Percentiles rank a stretch among this genome's conserved stretches.
These are phyloP conservation scores for Ophion costatus DNA, from an alignment of 2,888 invertebrate genomes.

Conservation along the genomic window DNA sequence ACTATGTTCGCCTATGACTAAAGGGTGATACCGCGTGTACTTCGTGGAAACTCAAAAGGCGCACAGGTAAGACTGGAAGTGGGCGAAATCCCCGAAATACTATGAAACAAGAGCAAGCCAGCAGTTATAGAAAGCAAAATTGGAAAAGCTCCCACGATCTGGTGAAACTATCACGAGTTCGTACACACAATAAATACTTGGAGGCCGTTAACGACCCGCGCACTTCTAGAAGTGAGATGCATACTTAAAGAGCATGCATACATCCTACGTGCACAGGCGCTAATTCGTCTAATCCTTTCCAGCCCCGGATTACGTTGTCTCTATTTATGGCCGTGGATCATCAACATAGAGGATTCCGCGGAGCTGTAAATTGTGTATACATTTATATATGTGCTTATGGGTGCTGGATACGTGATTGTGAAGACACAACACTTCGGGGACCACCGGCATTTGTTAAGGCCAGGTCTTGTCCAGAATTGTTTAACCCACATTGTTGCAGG, in stretches of 20 bases:
- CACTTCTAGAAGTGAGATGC: not conserved
- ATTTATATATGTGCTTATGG: not conserved
- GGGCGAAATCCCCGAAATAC: constrained; percentile 67
- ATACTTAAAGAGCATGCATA: constrained; percentile 29
- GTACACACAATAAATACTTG: constrained; percentile 13
- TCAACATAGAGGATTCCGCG: constrained; percentile 30
- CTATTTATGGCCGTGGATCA: constrained; percentile 58
- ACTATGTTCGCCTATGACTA: constrained; percentile 61
- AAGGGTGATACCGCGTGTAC: constrained; percentile 55
- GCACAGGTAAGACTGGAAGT: constrained; percentile 49
- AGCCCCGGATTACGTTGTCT: constrained; percentile 46
- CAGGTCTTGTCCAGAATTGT: no score
- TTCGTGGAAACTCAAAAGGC: constrained; percentile 72
- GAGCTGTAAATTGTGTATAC: not conserved
- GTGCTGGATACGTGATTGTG: no score
- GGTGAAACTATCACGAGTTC: constrained; percentile 35
- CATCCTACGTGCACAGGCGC: constrained; percentile 35
- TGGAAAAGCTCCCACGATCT: constrained; percentile 39
- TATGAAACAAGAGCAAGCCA: not conserved
- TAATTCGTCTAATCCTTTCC: constrained; percentile 47
- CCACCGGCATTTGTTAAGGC: no score
- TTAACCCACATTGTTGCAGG: no score
- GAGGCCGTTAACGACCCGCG: constrained; percentile 6
- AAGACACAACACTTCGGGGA: no score
- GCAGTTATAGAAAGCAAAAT: constrained; percentile 1